phyloP scores from a whole-genome alignment of 1,140 invertebrate species.

The Andricus grossulariae region DNA sequence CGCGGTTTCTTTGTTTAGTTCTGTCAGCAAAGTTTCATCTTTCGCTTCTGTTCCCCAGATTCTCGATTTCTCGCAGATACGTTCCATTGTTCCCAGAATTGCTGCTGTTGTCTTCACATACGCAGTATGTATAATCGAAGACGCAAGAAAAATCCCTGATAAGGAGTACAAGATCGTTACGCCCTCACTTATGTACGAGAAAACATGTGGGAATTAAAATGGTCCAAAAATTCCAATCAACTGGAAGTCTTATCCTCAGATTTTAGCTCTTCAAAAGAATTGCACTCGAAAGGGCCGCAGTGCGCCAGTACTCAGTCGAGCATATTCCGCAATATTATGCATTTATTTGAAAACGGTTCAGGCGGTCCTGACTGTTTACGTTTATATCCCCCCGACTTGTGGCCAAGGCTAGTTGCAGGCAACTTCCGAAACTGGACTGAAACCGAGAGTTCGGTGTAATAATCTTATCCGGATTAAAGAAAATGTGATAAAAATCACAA shows the following conservation, averaged over 20 bases:
- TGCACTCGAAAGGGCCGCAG: too few relatives aligned
- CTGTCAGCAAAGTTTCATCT: conserved; percentile 15
- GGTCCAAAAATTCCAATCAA: not conserved
- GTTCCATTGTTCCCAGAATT: conserved; percentile 59
- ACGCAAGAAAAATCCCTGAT: conserved; percentile 52
- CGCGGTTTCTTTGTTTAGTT: not conserved
- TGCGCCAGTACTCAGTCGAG: too few relatives aligned
- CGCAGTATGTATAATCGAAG: conserved; percentile 54
- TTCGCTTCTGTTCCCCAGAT: conserved; percentile 49
- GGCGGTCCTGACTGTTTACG: too few relatives aligned
- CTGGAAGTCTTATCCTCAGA: not conserved
- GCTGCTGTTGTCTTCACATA: conserved; percentile 55
- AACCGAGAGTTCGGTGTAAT: too few relatives aligned
- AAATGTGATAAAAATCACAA: too few relatives aligned
- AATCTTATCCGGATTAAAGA: too few relatives aligned
- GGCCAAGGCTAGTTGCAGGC: too few relatives aligned
- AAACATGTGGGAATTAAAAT: not conserved
- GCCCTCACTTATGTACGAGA: not conserved
- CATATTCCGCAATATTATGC: too few relatives aligned
- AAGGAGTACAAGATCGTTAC: conserved; percentile 38
- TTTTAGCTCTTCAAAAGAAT: too few relatives aligned
- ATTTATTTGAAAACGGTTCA: too few relatives aligned
- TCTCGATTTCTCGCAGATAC: conserved; percentile 53
- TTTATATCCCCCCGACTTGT: too few relatives aligned
- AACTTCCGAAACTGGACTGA: too few relatives aligned